These are phyloP conservation scores for Macrotrachela quadricornifera DNA, from an alignment of 1,140 invertebrate genomes.

Conservation along the genomic window DNA sequence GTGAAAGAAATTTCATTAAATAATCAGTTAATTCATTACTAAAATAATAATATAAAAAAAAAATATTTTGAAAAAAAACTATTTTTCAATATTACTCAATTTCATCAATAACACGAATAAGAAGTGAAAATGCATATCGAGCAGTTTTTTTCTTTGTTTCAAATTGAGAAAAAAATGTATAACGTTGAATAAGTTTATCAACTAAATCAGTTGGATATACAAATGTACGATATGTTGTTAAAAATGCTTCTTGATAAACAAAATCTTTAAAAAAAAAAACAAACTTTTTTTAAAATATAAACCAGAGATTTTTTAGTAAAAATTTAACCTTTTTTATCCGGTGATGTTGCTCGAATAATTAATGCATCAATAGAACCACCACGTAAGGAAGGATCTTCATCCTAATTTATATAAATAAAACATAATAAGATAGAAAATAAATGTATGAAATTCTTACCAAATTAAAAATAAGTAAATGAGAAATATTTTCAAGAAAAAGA, in stretches of 20 bases:
- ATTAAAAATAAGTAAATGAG: too few relatives aligned
- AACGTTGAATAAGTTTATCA: slow-evolving; percentile 60
- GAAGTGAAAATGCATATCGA: slow-evolving; percentile 59
- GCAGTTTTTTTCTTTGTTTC: slow-evolving; percentile 42
- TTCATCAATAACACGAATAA: slow-evolving; percentile 61
- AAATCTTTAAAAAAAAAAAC: slow-evolving; percentile 42
- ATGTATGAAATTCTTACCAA: too few relatives aligned
- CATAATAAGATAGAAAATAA: too few relatives aligned
- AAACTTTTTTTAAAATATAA: background rate
- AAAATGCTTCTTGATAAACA: slow-evolving; percentile 82
- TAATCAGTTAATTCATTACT: background rate
- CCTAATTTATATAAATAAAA: too few relatives aligned
- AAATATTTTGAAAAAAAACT: background rate
- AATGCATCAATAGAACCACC: slow-evolving; percentile 72
- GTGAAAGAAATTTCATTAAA: slow-evolving; percentile 13
- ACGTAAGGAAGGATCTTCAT: slow-evolving; percentile 34
- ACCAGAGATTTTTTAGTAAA: background rate
- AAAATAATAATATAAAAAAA: background rate
- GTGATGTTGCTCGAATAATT: slow-evolving; percentile 72
- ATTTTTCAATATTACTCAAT: too few relatives aligned
- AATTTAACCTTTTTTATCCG: slow-evolving; percentile 52
- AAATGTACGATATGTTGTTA: slow-evolving; percentile 86
- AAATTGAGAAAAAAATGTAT: slow-evolving; percentile 48
- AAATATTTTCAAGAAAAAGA: too few relatives aligned
- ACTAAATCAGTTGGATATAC: slow-evolving; percentile 65